Base-by-base conservation (phyloP, 2,888 invertebrate species). In the Catocala sponsa region DNA sequence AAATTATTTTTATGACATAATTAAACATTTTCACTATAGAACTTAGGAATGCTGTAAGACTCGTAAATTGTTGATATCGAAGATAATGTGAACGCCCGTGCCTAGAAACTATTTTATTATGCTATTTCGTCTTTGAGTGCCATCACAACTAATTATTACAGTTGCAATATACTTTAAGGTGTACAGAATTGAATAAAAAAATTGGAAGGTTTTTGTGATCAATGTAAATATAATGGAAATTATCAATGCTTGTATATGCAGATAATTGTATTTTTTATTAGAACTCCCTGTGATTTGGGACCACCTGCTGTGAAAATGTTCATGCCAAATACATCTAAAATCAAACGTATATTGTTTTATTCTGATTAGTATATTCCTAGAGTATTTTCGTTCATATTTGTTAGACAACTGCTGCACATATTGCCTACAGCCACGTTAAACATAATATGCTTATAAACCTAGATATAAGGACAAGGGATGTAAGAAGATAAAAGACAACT, bases 271-370 rank as follows among this genome's bases (percentile, higher is more conserved):
- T 50, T 67, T 66, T 25, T 64, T 70, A 63, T 55, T 68, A 55
- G 54, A 71, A 54, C 38, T 43, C 58, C 75, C 70, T 77, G 79
- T 84, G 79, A 79, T 84, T 76, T 82, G 87, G 87, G 85, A 85
- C 88, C 87, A 89, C 80, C 78, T 77, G 73, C 76, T 83, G 81
- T 85, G 80, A 75, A 72, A 77, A 76, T 79, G 61, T 82, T 83
- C 76, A 85, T 83, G 82, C 85, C 86, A 88, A 89, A 89, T 89
- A 89, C 80, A 87, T 78, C 68, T 81, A 78, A 68, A 68, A 74
- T 79, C 78, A 80, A 77, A 67, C 60, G 61, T 59, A 57, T 55
- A 41, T 60, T 63, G 59, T 65, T 72, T 72, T 71, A 55, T 68
- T 55, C 11, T n/a, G 25, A 25, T 25, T 25, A 25, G 25, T 25